Base-by-base conservation (phyloP, 2,113 vertebrate genomes). In the Seriola quinqueradiata region DNA sequence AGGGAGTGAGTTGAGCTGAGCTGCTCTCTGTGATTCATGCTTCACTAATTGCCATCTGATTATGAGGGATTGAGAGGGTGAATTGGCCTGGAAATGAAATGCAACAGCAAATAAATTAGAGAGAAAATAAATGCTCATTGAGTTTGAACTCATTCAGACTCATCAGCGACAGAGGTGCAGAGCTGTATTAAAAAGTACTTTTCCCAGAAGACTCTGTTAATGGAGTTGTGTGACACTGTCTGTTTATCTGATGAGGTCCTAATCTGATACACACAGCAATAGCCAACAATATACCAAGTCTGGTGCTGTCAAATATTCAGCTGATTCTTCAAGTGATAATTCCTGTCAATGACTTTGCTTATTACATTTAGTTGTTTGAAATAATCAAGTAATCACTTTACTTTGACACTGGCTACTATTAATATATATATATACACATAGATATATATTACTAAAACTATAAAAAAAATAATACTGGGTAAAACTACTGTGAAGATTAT, bases 1-100 rank as follows among this genome's bases (percentile, higher is more conserved):
- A 81, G 75, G 48, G 61, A 50, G 70, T 54, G 61, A 64, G 83
- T 75, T 65, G 67, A 85, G 84, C 81, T 50, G 70, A 88, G 83
- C 78, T 64, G 77, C 85, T 82, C 85, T 74, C 81, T 42, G 83
- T 82, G 85, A 93, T 84, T 92, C 88, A 90, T 84, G 86, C 89
- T 87, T 91, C 80, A 75, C 83, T 92, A 92, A 93, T 90, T 93
- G 83, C 81, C 77, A 90, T 91, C 89, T 91, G 91, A 94, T 92
- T 91, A 91, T 81, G 70, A 91, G 81, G 79, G 91, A 93, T 91
- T 90, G 91, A 79, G 75, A 89, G 79, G 78, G 79, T 87, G 87
- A 92, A 93, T 92, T 90, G 90, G 87, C 79, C 87, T 79, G 74
- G 87, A 93, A 92, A 92, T 91, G 69, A 92, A 92, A 87, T 88